Percentiles rank a stretch among this genome's conserved stretches.
Evolutionary conservation across 2,113 vertebrate species (phyloP).

Genomic region (Cervus canadensis): DNA sequence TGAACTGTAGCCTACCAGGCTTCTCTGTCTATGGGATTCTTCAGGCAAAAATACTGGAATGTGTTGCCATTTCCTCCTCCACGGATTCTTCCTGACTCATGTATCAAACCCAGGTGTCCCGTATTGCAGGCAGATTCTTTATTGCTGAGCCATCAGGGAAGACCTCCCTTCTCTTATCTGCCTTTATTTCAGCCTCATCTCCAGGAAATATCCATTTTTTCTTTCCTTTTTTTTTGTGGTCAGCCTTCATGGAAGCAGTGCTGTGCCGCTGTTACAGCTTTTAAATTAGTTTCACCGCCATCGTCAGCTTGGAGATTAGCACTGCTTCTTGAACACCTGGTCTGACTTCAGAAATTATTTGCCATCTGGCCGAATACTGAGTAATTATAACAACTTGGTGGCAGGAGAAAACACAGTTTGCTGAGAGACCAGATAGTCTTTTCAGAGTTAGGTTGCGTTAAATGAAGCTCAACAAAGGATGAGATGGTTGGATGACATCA

Average conservation of each 20-base stretch:
- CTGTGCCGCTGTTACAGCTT: conserved; percentile 64
- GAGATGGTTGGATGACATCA: not conserved
- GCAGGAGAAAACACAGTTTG: conserved; percentile 72
- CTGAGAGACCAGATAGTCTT: conserved; percentile 70
- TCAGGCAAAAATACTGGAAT: not conserved
- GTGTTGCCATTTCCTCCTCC: not conserved
- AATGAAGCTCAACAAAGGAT: conserved; percentile 53
- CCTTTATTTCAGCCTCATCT: not conserved
- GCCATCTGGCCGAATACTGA: conserved; percentile 81
- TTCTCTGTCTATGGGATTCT: not conserved
- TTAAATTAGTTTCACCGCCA: conserved; percentile 80
- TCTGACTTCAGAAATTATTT: conserved; percentile 80
- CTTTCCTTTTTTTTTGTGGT: conserved; percentile 48
- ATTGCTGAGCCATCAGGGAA: not conserved
- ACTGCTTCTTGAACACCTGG: conserved; percentile 81
- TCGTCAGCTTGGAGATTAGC: conserved; percentile 81
- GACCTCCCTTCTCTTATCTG: not conserved
- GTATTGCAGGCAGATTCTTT: not conserved
- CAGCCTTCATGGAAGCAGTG: conserved; percentile 43
- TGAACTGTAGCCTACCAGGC: not conserved
- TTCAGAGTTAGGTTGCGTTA: conserved; percentile 65
- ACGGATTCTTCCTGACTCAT: not conserved
- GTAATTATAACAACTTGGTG: conserved; percentile 82
- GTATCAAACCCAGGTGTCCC: not conserved
- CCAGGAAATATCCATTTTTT: conserved; percentile 9